A percentile compares a stretch with the other conserved stretches of the same genome.
Evolutionary conservation across 2,113 vertebrate genomes (phyloP).

Genomic region (Rhynchopsitta pachyrhyncha): DNA sequence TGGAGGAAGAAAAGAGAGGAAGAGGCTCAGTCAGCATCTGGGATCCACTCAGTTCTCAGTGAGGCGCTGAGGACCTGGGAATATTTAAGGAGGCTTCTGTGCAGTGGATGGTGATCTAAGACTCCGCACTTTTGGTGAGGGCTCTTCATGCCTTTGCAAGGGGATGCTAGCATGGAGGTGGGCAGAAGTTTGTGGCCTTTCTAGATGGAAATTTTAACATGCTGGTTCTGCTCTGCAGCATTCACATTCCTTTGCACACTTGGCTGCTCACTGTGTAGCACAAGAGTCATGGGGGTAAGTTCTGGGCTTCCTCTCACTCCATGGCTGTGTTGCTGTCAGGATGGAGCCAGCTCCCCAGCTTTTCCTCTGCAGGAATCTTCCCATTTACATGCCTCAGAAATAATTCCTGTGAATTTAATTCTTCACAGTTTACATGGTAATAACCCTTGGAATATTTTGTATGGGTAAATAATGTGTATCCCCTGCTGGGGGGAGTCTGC

Average conservation of each 20-base stretch:
- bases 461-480: constrained; percentile 71
- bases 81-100: background rate
- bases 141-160: background rate
- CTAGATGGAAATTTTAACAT: background rate
- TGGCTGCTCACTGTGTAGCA: background rate
- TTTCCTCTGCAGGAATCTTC: constrained; percentile 41
- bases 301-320: background rate
- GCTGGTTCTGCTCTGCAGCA: background rate
- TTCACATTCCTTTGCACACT: background rate
- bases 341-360: background rate
- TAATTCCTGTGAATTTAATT: constrained; percentile 70
- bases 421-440: constrained; percentile 73
- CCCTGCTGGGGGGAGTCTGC: constrained; percentile 37
- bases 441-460: constrained; percentile 70
- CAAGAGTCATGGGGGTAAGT: background rate
- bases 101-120: background rate
- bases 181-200: background rate
- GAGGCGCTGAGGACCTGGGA: background rate
- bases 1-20: background rate
- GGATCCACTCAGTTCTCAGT: background rate
- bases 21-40: background rate
- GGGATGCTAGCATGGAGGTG: background rate
- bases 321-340: background rate
- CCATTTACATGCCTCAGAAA: constrained; percentile 58
- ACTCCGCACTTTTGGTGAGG: background rate